A percentile compares a stretch with the other conserved stretches of the same genome.
phyloP scores from a whole-genome alignment of 92 coral and sea anemone species.

The Phenganax marumi region DNA sequence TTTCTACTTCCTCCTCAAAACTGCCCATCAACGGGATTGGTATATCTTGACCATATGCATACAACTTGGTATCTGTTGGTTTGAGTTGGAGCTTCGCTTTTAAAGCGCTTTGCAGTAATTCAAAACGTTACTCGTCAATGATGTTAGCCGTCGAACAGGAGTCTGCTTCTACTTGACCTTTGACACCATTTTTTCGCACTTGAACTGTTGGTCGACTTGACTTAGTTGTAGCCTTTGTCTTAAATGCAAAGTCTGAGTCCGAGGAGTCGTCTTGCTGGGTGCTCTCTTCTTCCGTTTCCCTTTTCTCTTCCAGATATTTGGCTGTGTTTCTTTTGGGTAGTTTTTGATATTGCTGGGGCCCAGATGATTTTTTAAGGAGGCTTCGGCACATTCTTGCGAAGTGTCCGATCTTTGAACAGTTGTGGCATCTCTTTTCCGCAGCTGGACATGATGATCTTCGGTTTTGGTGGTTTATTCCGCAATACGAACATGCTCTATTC shows the following conservation, averaged over 20 bases:
- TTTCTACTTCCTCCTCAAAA: slow-evolving; percentile 39
- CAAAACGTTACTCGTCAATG: slow-evolving; percentile 34
- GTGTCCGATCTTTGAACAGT: slow-evolving; percentile 22
- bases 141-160: slow-evolving; percentile 49
- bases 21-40: slow-evolving; percentile 44
- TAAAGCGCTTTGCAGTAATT: slow-evolving; percentile 4
- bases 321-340: neutral
- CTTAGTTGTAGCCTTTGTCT: neutral
- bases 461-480: no score
- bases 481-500: no score
- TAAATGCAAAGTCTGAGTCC: slow-evolving; percentile 13
- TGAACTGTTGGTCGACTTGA: slow-evolving; percentile 39
- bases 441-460: no score
- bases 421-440: slow-evolving; percentile 1
- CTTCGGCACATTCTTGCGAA: slow-evolving; percentile 42
- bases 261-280: slow-evolving; percentile 8
- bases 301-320: neutral
- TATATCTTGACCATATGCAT: slow-evolving; percentile 36
- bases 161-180: slow-evolving; percentile 48
- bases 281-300: no score
- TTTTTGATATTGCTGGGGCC: neutral
- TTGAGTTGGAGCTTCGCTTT: slow-evolving; percentile 15
- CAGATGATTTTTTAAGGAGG: slow-evolving; percentile 14
- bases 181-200: slow-evolving; percentile 42
- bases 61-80: slow-evolving; percentile 31